Base-by-base conservation (phyloP, 2,797 vertebrate species). In the Neopelma chrysocephalum region DNA sequence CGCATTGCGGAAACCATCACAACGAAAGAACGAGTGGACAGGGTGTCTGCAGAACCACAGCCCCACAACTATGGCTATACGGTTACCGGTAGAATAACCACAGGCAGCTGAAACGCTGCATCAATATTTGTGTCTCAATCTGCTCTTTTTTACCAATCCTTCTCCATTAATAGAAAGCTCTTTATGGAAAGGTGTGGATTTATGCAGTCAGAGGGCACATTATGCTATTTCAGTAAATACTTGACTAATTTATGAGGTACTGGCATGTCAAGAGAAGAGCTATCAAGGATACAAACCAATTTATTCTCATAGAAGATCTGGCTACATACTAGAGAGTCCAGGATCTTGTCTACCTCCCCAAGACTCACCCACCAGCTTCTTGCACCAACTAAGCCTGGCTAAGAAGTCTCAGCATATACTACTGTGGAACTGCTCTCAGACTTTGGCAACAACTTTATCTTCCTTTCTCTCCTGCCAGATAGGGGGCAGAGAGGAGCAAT, bases 401-500 rank as follows among this genome's bases (percentile, higher is more conserved):
- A 47, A 69, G 42, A 31, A 66, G 18, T 17, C 61, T 2, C 56
- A 31, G 42, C 0, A 5, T 9, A 9, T 7, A 3, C 45, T 62
- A 56, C 26, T 0, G 0, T 2, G 13, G 4, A 64, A 32, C 57
- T 71, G 47, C 12, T 58, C 78, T 64, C 32, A 43, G 19, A 72
- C 23, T 27, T 2, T 10, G 8, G 60, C 31, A 87, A 80, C 32
- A 12, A 17, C 47, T 71, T 6, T 18, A 11, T 50, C 40, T 72
- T 84, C 16, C 40, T 11, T 66, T 70, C 75, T 57, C 26, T 69
- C 38, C 78, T 82, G 82, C 57, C 87, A 92, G 79, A 89, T 21
- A 92, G 91, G 79, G 82, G 89, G 91, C 93, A 94, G 78, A 92
- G 23, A 85, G 42, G 53, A 96, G 84, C 75, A 89, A 50, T n/a